Base-by-base conservation (phyloP, 2,888 invertebrate genomes). In the Melikaiella ostensackeni region DNA sequence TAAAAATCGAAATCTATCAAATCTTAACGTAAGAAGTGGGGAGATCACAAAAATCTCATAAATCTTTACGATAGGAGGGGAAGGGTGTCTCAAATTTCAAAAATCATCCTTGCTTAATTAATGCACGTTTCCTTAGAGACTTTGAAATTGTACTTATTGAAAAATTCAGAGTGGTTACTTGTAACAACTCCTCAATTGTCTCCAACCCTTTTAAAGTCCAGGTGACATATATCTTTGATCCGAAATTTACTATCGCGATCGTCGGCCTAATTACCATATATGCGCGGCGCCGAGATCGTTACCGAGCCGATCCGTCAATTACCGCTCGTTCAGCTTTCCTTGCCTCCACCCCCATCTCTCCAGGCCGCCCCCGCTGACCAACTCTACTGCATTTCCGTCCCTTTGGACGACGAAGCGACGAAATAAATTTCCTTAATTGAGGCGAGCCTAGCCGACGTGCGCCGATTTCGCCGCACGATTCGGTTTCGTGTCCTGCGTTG, bases 341-440 rank as follows among this genome's bases (percentile, higher is more conserved):
- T 57, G 79, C 79, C 76, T 76, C 75, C 75, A 76, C 76, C 75
- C 79, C 76, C 66, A 42, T 27, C 33, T 46, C 66, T 46, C 27
- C 27, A 13, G 30, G 30, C 27, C 70, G 33, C 70, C 70, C 70
- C 30, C 70, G 70, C 50, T 50, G 66, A 24, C 77, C 78, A 75
- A 79, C 73, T 74, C 77, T 75, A 66, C 77, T 75, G 80, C 63
- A 78, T 80, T 81, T 81, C 79, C 80, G 78, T 79, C 78, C 78
- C 79, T 80, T 79, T 78, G 76, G 80, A 79, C 81, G 66, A 63
- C 64, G 77, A 78, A 78, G 82, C 80, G 81, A 80, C 83, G 81
- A 86, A 86, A 86, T 85, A 84, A 86, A 85, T 85, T 84, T 84
- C 81, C 83, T 85, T 84, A 85, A 85, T 86, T 85, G 84, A 86